A percentile compares a stretch with the other conserved stretches of the same genome.
Evolutionary conservation across 2,113 vertebrate species (phyloP).

Genomic region (Nibea coibor): DNA sequence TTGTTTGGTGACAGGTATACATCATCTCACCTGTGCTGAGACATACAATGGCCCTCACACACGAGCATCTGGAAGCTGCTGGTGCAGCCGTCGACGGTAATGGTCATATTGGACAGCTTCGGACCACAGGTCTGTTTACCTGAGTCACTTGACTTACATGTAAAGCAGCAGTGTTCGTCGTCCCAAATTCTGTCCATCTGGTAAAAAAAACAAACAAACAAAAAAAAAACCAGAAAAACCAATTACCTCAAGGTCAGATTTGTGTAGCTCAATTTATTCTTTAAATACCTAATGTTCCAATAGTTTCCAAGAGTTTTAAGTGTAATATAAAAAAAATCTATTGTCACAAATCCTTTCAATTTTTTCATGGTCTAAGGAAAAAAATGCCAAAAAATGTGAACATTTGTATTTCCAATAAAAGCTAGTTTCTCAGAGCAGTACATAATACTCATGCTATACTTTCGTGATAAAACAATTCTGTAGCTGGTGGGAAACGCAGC

Average conservation of each 20-base stretch:
- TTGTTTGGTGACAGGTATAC: neutral
- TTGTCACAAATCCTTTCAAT: neutral
- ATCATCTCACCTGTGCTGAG: slow-evolving; percentile 60
- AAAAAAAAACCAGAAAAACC: slow-evolving; percentile 18
- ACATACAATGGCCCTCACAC: slow-evolving; percentile 75
- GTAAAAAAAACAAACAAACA: slow-evolving; percentile 19
- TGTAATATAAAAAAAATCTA: too few relatives aligned
- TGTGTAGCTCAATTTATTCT: neutral
- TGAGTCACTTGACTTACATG: slow-evolving; percentile 71
- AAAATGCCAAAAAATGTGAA: neutral
- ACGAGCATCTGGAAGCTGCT: slow-evolving; percentile 47
- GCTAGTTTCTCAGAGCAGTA: neutral
- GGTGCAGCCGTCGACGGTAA: slow-evolving; percentile 60
- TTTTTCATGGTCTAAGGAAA: neutral
- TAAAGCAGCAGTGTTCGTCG: slow-evolving; percentile 70
- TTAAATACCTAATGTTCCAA: too few relatives aligned
- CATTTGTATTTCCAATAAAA: neutral
- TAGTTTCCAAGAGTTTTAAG: too few relatives aligned
- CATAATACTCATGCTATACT: neutral
- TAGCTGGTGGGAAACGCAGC: neutral
- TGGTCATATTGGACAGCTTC: slow-evolving; percentile 34
- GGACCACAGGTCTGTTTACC: slow-evolving; percentile 69
- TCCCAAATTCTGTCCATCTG: slow-evolving; percentile 76
- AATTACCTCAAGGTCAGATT: neutral
- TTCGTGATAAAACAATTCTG: neutral